Evolutionary conservation across 2,113 vertebrate genomes (phyloP).

Genomic region (Ancistrus triradiatus): DNA sequence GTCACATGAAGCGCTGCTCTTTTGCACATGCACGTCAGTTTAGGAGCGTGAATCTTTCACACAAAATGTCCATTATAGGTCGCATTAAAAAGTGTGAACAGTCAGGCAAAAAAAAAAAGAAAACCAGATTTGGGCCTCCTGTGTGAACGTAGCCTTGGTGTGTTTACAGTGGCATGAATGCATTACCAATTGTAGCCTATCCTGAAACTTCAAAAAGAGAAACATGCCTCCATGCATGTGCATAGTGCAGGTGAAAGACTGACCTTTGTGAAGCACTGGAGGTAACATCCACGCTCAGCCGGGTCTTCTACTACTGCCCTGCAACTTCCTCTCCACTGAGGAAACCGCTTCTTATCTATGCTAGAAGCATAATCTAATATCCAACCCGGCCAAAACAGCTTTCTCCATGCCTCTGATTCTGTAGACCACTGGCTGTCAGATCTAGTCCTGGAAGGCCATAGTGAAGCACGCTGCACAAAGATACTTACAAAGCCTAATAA

Average conservation of each 20-base stretch:
- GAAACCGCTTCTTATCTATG: constrained; percentile 23
- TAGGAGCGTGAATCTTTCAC: no score
- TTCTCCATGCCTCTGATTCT: constrained; percentile 18
- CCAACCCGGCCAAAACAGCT: not conserved
- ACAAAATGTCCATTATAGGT: no score
- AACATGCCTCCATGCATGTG: no score
- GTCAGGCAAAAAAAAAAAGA: no score
- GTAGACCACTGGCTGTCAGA: constrained; percentile 25
- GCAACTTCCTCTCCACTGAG: constrained; percentile 26
- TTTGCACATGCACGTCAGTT: no score
- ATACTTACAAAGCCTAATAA: not conserved
- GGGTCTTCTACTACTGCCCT: constrained; percentile 24
- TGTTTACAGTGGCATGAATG: no score
- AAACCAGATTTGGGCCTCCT: no score
- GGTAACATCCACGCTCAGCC: constrained; percentile 17
- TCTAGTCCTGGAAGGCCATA: not conserved
- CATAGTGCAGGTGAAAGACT: constrained; percentile 13
- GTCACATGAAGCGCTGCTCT: no score
- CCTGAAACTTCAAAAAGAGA: no score
- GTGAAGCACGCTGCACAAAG: not conserved
- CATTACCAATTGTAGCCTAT: no score
- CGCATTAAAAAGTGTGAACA: no score
- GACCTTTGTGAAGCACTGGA: constrained; percentile 39
- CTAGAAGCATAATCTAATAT: constrained; percentile 39
- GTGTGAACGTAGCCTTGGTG: no score